These are phyloP conservation scores for Pygmarrhopalites habei DNA, from an alignment of 1,140 invertebrate species.

Conservation along the genomic window DNA sequence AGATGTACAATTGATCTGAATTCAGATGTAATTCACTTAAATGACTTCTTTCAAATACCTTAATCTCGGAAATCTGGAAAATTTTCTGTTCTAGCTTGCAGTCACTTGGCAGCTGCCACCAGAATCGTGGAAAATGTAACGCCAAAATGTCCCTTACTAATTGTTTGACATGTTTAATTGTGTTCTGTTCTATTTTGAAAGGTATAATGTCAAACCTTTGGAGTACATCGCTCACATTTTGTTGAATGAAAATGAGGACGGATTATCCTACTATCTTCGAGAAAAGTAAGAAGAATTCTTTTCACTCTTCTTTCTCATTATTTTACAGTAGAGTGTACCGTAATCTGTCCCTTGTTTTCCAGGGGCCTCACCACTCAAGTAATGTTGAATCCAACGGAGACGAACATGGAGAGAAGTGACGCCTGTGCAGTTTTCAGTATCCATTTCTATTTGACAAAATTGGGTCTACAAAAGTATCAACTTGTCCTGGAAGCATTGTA, in stretches of 20 bases:
- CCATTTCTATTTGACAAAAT: slow-evolving; percentile 1
- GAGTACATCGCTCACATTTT: neutral
- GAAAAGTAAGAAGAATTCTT: neutral
- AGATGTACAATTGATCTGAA: neutral
- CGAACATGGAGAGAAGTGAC: slow-evolving; percentile 3
- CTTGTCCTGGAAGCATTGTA: neutral
- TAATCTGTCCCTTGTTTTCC: neutral
- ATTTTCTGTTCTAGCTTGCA: neutral
- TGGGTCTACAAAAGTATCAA: neutral
- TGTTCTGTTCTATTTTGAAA: no score
- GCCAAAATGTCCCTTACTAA: no score
- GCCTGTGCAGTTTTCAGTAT: neutral
- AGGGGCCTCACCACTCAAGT: neutral
- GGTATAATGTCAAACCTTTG: neutral
- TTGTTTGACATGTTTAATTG: no score
- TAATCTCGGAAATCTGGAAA: no score
- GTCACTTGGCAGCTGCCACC: slow-evolving; percentile 10
- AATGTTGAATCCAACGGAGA: neutral
- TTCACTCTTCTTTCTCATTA: no score
- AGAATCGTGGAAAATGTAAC: slow-evolving; percentile 8
- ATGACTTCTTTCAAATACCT: neutral
- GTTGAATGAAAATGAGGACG: neutral
- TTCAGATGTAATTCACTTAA: no score
- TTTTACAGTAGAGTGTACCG: neutral
- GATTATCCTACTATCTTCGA: neutral